A percentile compares a stretch with the other conserved stretches of the same genome.
Conservation (phyloP, 2,888 invertebrate genomes). For the Ochlodes sylvanus region DNA sequence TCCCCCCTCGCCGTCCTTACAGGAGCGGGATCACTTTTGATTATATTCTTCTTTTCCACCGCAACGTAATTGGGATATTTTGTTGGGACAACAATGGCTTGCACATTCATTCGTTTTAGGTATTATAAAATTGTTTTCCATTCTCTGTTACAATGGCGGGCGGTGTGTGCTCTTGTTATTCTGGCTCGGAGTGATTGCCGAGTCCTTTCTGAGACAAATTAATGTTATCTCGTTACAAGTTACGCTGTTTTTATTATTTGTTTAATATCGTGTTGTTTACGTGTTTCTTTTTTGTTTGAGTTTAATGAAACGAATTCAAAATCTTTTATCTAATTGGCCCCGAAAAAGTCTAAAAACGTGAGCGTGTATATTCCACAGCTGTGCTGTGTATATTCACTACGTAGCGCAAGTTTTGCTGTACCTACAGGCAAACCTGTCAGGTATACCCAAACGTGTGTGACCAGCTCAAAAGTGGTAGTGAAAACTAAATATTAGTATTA, state of each 20-base stretch:
- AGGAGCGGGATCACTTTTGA: constrained; percentile 76
- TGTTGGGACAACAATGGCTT: constrained; percentile 74
- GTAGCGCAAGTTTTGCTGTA: no score
- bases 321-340: no score
- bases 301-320: no score
- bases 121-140: constrained; percentile 65
- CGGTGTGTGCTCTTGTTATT: constrained; percentile 47
- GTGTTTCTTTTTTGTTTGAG: no score
- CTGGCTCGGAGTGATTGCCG: constrained; percentile 49
- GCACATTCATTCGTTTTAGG: constrained; percentile 79
- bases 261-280: no score
- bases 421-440: no score
- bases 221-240: constrained; percentile 31
- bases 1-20: constrained; percentile 56
- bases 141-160: constrained; percentile 53
- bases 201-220: constrained; percentile 45
- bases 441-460: no score
- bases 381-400: no score
- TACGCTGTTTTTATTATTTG: background rate
- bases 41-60: constrained; percentile 75
- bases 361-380: no score
- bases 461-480: no score
- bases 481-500: no score
- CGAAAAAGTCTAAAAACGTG: no score
- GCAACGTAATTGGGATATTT: constrained; percentile 83